Evolutionary conservation across 1,140 invertebrate genomes (phyloP).

Genomic region (Globodera rostochiensis): DNA sequence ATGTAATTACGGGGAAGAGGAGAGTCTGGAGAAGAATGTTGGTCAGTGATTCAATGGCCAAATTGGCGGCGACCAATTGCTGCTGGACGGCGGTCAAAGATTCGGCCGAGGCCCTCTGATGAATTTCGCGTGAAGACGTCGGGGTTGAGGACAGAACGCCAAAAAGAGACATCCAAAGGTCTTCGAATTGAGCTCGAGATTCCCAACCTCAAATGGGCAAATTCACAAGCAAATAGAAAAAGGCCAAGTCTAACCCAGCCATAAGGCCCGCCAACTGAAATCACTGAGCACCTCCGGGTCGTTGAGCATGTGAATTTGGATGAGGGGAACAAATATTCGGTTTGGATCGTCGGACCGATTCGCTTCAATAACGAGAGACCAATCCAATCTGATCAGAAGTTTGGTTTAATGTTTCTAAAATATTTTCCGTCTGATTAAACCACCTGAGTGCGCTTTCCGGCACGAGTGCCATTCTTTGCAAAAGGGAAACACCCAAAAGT

Average conservation of each 20-base stretch:
- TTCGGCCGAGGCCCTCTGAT: constrained; percentile 4
- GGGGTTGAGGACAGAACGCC: constrained; percentile 52
- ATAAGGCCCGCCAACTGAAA: constrained; percentile 44
- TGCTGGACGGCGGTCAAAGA: constrained; percentile 20
- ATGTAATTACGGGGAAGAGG: constrained; percentile 30
- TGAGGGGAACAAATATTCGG: constrained; percentile 38
- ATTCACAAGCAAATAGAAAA: not conserved
- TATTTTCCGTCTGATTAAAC: not conserved
- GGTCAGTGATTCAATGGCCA: constrained; percentile 47
- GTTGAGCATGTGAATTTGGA: constrained; percentile 48
- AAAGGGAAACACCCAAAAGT: constrained; percentile 40
- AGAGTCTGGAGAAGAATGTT: constrained; percentile 41
- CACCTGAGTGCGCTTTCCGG: constrained; percentile 45
- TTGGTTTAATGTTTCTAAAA: no score
- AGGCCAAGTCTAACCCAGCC: constrained; percentile 9
- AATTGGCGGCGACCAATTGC: constrained; percentile 38
- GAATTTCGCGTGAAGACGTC: constrained; percentile 26
- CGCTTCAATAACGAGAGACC: constrained; percentile 25
- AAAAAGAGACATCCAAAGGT: constrained; percentile 55
- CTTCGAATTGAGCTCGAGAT: constrained; percentile 42
- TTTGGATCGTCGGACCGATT: not conserved
- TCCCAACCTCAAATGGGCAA: constrained; percentile 40
- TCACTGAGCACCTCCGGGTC: constrained; percentile 42
- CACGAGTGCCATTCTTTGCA: constrained; percentile 41
- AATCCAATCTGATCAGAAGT: constrained; percentile 34